These are phyloP conservation scores for Iphiclides podalirius DNA, from an alignment of 2,888 invertebrate species.

Conservation along the genomic window DNA sequence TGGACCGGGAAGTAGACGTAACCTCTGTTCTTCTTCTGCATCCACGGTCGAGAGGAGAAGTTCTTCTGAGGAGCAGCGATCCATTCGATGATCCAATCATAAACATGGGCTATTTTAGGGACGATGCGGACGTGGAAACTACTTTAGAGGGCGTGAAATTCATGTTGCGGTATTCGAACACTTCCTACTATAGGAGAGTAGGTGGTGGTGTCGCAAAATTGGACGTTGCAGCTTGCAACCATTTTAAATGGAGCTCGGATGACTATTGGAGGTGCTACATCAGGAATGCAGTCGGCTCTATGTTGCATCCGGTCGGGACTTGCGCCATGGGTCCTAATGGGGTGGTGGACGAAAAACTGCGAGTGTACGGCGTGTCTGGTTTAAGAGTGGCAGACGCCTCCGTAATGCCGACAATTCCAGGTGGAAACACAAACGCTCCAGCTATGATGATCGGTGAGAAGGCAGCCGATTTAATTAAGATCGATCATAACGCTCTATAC, in stretches of 20 bases:
- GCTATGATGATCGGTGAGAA: slow-evolving; percentile 71
- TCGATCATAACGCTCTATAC: slow-evolving; percentile 16
- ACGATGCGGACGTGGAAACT: slow-evolving; percentile 43
- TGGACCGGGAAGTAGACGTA: slow-evolving; percentile 46
- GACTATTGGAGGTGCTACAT: slow-evolving; percentile 83
- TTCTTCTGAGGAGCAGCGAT: slow-evolving; percentile 49
- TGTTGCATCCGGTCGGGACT: slow-evolving; percentile 81
- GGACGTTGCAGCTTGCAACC: slow-evolving; percentile 74
- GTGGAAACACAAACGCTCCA: slow-evolving; percentile 64
- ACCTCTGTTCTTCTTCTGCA: slow-evolving; percentile 47
- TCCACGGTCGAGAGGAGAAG: slow-evolving; percentile 56
- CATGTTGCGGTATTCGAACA: slow-evolving; percentile 44
- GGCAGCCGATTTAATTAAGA: slow-evolving; percentile 64
- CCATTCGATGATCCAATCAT: slow-evolving; percentile 56
- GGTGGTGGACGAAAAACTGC: slow-evolving; percentile 57
- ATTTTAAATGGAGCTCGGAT: slow-evolving; percentile 70
- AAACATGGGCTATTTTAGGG: slow-evolving; percentile 51
- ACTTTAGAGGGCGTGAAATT: slow-evolving; percentile 50
- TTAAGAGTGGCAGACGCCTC: slow-evolving; percentile 64
- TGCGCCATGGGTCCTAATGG: slow-evolving; percentile 60
- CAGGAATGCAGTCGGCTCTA: slow-evolving; percentile 74
- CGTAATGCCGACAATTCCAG: slow-evolving; percentile 57
- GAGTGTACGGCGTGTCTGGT: slow-evolving; percentile 49
- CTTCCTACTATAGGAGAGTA: slow-evolving; percentile 48
- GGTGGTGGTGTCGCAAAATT: slow-evolving; percentile 42